Percentiles rank a stretch among this genome's conserved stretches.
These are phyloP conservation scores for Melanotaenia nigrans DNA, from an alignment of 2,797 vertebrate genomes.

Conservation along the genomic window DNA sequence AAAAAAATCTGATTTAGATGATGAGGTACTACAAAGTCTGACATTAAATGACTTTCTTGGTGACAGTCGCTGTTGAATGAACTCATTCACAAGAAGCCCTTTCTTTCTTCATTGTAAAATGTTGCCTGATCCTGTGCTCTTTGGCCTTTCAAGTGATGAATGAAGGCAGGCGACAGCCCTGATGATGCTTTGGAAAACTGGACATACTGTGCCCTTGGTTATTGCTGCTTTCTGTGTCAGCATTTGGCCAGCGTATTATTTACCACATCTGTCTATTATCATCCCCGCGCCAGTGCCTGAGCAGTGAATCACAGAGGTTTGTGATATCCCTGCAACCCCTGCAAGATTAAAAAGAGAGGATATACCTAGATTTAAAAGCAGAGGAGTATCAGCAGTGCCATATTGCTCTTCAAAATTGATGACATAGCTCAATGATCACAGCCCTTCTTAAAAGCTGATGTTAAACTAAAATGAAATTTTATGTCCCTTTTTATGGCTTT, in stretches of 20 bases:
- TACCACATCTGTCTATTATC: constrained; percentile 52
- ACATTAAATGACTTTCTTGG: constrained; percentile 23
- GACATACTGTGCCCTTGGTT: constrained; percentile 36
- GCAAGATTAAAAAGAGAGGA: constrained; percentile 47
- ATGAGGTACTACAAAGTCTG: constrained; percentile 26
- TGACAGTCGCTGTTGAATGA: constrained; percentile 27
- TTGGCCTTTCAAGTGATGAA: constrained; percentile 24
- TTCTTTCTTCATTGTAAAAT: neutral
- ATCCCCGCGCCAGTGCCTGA: constrained; percentile 26
- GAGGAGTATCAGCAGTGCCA: constrained; percentile 44
- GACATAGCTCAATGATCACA: constrained; percentile 36
- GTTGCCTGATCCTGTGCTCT: constrained; percentile 1
- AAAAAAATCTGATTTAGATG: constrained; percentile 45
- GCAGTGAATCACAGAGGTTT: constrained; percentile 27
- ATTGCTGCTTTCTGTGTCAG: constrained; percentile 37
- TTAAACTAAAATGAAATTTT: constrained; percentile 38
- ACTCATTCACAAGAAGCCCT: neutral
- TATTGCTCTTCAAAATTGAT: constrained; percentile 51
- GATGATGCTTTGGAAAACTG: constrained; percentile 36
- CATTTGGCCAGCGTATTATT: constrained; percentile 35
- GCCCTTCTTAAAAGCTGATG: constrained; percentile 33
- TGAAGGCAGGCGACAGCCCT: constrained; percentile 32
- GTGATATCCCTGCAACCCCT: constrained; percentile 34
- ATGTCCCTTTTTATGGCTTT: constrained; percentile 24
- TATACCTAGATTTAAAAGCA: constrained; percentile 49